These are phyloP conservation scores for Xenopus borealis DNA, from an alignment of 2,113 vertebrate genomes.

Conservation along the genomic window DNA sequence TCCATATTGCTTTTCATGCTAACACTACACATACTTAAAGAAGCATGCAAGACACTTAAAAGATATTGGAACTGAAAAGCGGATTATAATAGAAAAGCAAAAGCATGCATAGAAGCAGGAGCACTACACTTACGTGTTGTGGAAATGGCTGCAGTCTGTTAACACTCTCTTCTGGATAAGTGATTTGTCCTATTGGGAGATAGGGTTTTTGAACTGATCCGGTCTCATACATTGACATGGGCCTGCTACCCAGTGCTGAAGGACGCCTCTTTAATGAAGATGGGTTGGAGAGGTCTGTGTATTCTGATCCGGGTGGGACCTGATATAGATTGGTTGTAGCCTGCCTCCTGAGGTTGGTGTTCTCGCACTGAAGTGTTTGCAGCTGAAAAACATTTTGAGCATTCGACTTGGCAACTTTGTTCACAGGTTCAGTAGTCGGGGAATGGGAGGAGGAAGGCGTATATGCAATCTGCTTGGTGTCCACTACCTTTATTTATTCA, in stretches of 20 bases:
- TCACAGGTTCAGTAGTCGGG: not conserved
- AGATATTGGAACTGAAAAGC: too few species aligned
- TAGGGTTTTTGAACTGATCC: constrained; percentile 94
- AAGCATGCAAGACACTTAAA: not conserved
- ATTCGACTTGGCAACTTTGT: constrained; percentile 56
- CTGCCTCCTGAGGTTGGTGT: constrained; percentile 91
- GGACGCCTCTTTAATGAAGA: constrained; percentile 86
- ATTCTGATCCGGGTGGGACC: constrained; percentile 78
- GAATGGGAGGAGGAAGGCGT: not conserved
- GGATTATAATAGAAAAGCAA: not conserved
- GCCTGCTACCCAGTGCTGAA: constrained; percentile 83
- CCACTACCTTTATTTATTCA: too few species aligned
- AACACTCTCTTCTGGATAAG: constrained; percentile 83
- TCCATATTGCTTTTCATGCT: too few species aligned
- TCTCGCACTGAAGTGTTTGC: constrained; percentile 94
- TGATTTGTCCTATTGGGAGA: constrained; percentile 83
- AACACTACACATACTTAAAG: not conserved
- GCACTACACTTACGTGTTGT: constrained; percentile 85
- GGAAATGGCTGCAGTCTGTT: constrained; percentile 87
- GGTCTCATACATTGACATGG: constrained; percentile 98
- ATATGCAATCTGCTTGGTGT: too few species aligned
- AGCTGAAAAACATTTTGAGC: constrained; percentile 92
- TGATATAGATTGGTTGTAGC: constrained; percentile 86
- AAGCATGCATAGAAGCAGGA: constrained; percentile 52
- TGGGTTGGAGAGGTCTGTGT: constrained; percentile 80